Evolutionary conservation across 2,888 invertebrate species (phyloP), one percentile per base, ranked within the genome.

Genomic region (Platycnemis pennipes): DNA sequence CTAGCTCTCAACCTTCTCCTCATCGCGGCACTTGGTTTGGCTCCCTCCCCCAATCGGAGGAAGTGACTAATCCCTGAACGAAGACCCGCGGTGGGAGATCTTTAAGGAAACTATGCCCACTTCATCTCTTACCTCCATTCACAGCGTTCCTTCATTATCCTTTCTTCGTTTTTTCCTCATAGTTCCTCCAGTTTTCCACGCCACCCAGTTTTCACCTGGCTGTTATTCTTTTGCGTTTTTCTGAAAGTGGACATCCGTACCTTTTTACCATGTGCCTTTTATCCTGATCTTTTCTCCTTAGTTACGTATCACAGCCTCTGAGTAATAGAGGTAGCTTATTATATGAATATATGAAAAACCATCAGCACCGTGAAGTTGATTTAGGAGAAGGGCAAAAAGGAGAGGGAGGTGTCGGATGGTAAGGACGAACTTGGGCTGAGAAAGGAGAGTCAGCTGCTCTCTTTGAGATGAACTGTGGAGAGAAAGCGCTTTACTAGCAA

Each of bases 21-120:
- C 26, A 26, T 5, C n/a, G n/a, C 63, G 26, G n/a, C n/a, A 22
- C 4, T 26, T 8, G 4, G 63, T 63, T 37, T n/a, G n/a, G n/a
- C 16, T 11, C 77, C 2, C 77, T 31, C 77, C 77, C 31, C 37
- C 8, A 7, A 8, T n/a, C 13, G 37, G 31, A 37, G 77, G 77
- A 26, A 4, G 77, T 77, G 37, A 77, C 77, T 77, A 77, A 77
- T 77, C 77, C 77, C 37, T 77, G 37, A 77, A 77, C 77, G 77
- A 77, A 37, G 16, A 31, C 37, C 37, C 77, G 37, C 13, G 77
- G n/a, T 31, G 31, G 31, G 37, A 77, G 77, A 77, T 77, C 31
- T 77, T 77, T 77, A 77, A 77, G 77, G 37, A 77, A 3, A 5
- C 19, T 49, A n/a, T n/a, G 49, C 7, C 8, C 49, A 49, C 16